Conservation (phyloP, 35 echinoderm and acorn worm genomes). For the Strongylocentrotus purpuratus region DNA sequence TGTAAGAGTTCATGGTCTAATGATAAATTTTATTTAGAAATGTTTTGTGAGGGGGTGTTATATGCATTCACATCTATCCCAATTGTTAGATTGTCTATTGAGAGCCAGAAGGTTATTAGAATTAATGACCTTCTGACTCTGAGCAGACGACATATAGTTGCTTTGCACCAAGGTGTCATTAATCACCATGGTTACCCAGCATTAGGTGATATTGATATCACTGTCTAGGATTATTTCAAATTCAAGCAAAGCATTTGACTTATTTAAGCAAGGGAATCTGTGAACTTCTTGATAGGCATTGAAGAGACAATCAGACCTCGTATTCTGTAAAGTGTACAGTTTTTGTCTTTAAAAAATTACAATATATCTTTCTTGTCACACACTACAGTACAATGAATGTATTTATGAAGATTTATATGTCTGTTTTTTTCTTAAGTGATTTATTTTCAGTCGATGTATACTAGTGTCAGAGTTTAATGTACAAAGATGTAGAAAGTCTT, state of each 20-base stretch:
- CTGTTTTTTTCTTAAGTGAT: background rate
- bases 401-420: conserved; percentile 33
- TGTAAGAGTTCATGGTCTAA: too few relatives aligned
- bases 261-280: background rate
- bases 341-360: conserved; percentile 15
- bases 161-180: background rate
- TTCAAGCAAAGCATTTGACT: too few relatives aligned
- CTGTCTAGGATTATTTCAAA: too few relatives aligned
- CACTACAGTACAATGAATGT: conserved; percentile 27
- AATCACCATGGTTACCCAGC: background rate
- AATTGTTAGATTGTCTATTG: background rate
- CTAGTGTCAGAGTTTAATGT: conserved; percentile 21
- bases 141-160: background rate
- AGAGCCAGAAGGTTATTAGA: too few relatives aligned
- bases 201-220: background rate
- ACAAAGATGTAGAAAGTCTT: conserved; percentile 46
- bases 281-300: background rate
- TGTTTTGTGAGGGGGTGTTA: background rate
- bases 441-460: background rate
- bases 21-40: too few relatives aligned
- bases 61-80: background rate
- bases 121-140: too few relatives aligned
- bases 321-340: conserved; percentile 38
- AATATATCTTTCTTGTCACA: background rate
- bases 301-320: conserved; percentile 18